These are phyloP conservation scores for Bubalus kerabau DNA, from an alignment of 2,113 vertebrate species.

Conservation along the genomic window DNA sequence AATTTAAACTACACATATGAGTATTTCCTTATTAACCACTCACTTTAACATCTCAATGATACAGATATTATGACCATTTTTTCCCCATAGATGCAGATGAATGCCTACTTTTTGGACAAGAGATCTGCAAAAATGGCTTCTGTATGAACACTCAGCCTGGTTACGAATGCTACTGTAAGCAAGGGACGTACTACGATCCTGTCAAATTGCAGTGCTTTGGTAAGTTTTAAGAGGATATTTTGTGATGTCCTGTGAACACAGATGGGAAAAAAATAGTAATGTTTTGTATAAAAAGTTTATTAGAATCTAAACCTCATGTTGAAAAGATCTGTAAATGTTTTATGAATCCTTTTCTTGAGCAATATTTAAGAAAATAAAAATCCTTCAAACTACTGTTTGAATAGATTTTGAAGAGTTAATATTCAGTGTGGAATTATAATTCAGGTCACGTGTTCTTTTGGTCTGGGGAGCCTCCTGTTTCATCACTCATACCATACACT, in stretches of 20 bases:
- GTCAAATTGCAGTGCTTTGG: slow-evolving; percentile 93
- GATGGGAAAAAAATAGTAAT: slow-evolving; percentile 55
- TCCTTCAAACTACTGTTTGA: neutral
- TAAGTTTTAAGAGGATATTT: slow-evolving; percentile 77
- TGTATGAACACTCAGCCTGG: slow-evolving; percentile 89
- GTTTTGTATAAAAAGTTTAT: neutral
- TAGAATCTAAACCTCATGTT: neutral
- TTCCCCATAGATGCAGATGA: slow-evolving; percentile 91
- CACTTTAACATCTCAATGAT: neutral
- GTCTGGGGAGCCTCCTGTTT: slow-evolving; percentile 63
- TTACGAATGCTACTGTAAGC: slow-evolving; percentile 97
- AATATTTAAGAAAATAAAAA: slow-evolving; percentile 30
- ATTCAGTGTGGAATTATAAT: slow-evolving; percentile 64
- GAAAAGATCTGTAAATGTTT: slow-evolving; percentile 27
- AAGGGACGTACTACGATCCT: slow-evolving; percentile 93
- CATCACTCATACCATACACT: slow-evolving; percentile 62
- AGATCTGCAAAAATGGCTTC: slow-evolving; percentile 97
- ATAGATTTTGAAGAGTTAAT: slow-evolving; percentile 55
- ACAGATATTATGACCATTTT: slow-evolving; percentile 10
- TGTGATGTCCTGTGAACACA: slow-evolving; percentile 44
- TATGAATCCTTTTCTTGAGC: slow-evolving; percentile 30
- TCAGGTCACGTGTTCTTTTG: slow-evolving; percentile 46
- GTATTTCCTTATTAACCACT: neutral
- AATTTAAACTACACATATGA: slow-evolving; percentile 22
- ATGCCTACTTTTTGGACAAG: slow-evolving; percentile 91